Percentiles rank a stretch among this genome's conserved stretches.
Conservation (phyloP, 1,140 invertebrate genomes). For the Acyrthosiphon pisum region DNA sequence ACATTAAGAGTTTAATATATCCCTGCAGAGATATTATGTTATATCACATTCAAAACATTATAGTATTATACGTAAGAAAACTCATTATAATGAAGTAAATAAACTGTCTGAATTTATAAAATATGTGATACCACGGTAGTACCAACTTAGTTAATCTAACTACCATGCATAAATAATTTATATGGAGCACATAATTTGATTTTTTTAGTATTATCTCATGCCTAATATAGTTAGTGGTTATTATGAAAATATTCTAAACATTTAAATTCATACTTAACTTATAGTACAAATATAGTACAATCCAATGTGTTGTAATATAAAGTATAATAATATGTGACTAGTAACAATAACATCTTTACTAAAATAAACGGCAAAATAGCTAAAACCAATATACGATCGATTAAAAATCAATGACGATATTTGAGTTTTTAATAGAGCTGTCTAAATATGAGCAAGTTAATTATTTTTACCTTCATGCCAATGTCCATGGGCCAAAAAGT, state of each 20-base stretch:
- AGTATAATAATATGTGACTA: no score
- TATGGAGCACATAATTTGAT: neutral
- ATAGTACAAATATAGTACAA: no score
- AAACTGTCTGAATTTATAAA: neutral
- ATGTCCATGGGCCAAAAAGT: no score
- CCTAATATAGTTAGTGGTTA: neutral
- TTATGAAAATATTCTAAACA: neutral
- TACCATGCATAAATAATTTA: neutral
- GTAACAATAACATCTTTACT: no score
- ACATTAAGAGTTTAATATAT: neutral
- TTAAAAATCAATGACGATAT: no score
- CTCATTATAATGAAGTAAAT: neutral
- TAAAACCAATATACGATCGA: no score
- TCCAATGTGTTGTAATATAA: neutral
- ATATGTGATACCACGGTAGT: neutral
- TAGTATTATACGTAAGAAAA: neutral
- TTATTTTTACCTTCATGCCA: no score
- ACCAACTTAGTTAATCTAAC: neutral
- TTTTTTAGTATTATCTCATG: neutral
- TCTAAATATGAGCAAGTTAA: no score
- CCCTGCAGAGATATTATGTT: neutral
- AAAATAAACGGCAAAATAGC: no score
- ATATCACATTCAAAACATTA: neutral
- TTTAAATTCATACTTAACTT: neutral
- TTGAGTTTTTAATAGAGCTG: no score